phyloP scores from a whole-genome alignment of 2,113 vertebrate genomes.

The Brachyhypopomus gauderio region DNA sequence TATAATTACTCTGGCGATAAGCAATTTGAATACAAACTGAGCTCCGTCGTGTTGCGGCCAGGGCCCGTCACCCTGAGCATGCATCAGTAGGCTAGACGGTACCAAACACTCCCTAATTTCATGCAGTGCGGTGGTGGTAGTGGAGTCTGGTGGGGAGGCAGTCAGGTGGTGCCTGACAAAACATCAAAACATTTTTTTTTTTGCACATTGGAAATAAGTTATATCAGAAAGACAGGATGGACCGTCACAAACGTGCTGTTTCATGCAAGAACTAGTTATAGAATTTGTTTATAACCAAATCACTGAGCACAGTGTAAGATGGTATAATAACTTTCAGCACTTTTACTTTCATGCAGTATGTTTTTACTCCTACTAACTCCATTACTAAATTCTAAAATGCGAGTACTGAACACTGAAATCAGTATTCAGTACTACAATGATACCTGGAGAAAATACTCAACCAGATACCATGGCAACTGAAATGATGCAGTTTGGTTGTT shows the following conservation, averaged over 20 bases:
- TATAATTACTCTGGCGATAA: slow-evolving; percentile 76
- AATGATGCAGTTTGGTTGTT: slow-evolving; percentile 50
- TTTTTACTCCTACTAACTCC: background rate
- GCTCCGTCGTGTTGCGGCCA: slow-evolving; percentile 66
- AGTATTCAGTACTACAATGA: background rate
- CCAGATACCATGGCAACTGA: background rate
- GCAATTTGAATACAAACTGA: slow-evolving; percentile 73
- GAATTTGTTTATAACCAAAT: background rate
- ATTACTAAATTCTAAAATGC: background rate
- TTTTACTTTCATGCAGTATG: background rate
- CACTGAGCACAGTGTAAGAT: background rate
- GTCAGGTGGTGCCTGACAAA: background rate
- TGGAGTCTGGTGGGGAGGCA: background rate
- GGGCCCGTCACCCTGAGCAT: background rate
- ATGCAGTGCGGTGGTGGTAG: background rate
- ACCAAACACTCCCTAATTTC: background rate
- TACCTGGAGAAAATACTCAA: background rate
- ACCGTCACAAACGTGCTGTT: background rate
- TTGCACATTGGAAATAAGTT: slow-evolving; percentile 17
- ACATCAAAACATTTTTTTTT: background rate
- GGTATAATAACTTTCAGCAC: background rate
- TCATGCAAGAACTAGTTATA: slow-evolving; percentile 9
- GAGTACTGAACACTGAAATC: background rate
- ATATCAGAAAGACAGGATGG: background rate
- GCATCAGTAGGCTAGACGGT: slow-evolving; percentile 11